Evolutionary conservation across 2,888 invertebrate genomes (phyloP).

Genomic region (Galerucella nymphaeae): DNA sequence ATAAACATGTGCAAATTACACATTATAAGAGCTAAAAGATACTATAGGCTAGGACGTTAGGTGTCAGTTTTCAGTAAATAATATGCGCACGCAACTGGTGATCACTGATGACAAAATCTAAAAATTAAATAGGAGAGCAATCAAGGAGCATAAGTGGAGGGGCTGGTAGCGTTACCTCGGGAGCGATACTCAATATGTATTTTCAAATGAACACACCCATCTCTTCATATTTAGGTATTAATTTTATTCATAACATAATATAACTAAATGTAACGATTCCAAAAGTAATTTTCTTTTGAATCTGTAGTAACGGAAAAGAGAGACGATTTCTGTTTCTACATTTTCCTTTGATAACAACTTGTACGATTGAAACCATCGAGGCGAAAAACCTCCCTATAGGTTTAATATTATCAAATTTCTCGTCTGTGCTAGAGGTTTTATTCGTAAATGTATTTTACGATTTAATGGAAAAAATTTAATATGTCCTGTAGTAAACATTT

Average conservation of each 20-base stretch:
- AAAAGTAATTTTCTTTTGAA: constrained; percentile 3
- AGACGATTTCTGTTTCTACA: constrained; percentile 2
- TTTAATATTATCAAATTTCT: constrained; percentile 17
- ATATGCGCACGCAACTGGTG: too few relatives aligned
- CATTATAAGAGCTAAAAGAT: too few relatives aligned
- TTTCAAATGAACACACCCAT: too few relatives aligned
- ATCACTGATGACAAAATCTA: too few relatives aligned
- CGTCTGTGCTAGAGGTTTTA: neutral
- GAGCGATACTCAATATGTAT: too few relatives aligned
- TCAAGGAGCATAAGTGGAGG: too few relatives aligned
- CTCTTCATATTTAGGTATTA: too few relatives aligned
- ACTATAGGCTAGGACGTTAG: too few relatives aligned
- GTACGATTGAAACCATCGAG: constrained; percentile 13
- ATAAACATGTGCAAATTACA: too few relatives aligned
- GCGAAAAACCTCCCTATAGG: constrained; percentile 8
- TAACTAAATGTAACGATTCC: neutral
- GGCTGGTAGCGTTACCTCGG: too few relatives aligned
- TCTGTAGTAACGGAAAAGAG: neutral
- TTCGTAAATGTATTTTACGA: constrained; percentile 8
- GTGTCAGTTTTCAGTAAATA: too few relatives aligned
- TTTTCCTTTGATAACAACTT: constrained; percentile 9
- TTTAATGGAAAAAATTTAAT: constrained; percentile 3
- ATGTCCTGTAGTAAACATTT: neutral
- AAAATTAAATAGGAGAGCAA: too few relatives aligned
- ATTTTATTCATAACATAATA: neutral